A percentile compares a stretch with the other conserved stretches of the same genome.
Conservation (phyloP, 2,888 invertebrate species). For the Aradus depressus region DNA sequence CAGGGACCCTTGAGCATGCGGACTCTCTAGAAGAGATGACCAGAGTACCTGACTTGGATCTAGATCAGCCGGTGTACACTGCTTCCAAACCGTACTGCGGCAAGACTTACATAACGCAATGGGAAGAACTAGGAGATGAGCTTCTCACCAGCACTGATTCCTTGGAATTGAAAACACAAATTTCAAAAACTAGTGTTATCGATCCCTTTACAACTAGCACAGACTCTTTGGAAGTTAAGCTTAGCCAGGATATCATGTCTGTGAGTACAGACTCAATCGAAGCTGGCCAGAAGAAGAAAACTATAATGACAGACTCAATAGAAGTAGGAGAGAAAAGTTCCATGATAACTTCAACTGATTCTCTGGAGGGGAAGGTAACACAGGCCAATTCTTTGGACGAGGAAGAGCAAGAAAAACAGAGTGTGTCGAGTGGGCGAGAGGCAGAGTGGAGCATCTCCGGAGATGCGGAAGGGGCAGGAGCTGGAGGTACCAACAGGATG, state of each 20-base stretch:
- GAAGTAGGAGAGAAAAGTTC: constrained; percentile 38
- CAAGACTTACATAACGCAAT: constrained; percentile 24
- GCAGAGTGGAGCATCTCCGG: constrained; percentile 41
- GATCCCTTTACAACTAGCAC: constrained; percentile 50
- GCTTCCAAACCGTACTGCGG: constrained; percentile 31
- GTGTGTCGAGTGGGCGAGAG: constrained; percentile 41
- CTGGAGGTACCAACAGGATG: constrained; percentile 27
- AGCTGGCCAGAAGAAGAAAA: constrained; percentile 37
- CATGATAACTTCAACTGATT: constrained; percentile 43
- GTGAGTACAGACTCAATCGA: constrained; percentile 41
- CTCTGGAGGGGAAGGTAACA: constrained; percentile 34
- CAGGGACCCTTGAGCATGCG: constrained; percentile 42
- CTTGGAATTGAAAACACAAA: constrained; percentile 42
- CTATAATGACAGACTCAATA: constrained; percentile 47
- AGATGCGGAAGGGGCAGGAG: constrained; percentile 35
- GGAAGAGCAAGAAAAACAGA: constrained; percentile 34
- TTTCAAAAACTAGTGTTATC: constrained; percentile 34
- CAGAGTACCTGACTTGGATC: constrained; percentile 43
- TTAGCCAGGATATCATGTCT: constrained; percentile 35
- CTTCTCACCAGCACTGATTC: constrained; percentile 49
- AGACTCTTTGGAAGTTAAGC: constrained; percentile 45
- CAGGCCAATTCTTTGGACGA: constrained; percentile 42
- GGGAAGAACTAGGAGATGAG: constrained; percentile 31
- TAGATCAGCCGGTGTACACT: constrained; percentile 37
- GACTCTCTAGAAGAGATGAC: constrained; percentile 44